Percentiles rank a stretch among this genome's conserved stretches.
Evolutionary conservation across 2,113 vertebrate species (phyloP).

Genomic region (Anoura caudifer): DNA sequence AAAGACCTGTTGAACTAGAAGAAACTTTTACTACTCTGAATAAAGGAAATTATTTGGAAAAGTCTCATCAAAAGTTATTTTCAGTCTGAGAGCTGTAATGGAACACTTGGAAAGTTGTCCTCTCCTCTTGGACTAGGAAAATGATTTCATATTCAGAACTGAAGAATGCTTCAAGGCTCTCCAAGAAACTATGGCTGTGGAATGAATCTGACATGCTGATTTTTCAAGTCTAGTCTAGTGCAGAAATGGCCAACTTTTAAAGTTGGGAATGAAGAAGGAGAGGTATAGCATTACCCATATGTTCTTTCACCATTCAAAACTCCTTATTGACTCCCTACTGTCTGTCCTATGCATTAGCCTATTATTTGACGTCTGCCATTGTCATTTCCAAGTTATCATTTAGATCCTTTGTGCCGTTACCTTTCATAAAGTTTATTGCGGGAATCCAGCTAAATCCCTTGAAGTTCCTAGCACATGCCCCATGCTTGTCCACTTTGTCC

Average conservation of each 20-base stretch:
- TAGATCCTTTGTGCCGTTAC: background rate
- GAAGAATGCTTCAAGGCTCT: conserved; percentile 52
- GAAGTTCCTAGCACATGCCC: background rate
- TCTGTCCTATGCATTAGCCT: background rate
- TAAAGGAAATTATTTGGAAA: conserved; percentile 65
- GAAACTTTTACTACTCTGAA: conserved; percentile 61
- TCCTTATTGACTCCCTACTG: background rate
- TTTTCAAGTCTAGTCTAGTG: conserved; percentile 32
- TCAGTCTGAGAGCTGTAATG: conserved; percentile 58
- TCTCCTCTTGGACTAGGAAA: conserved; percentile 12
- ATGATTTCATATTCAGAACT: conserved; percentile 56
- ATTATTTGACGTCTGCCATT: background rate
- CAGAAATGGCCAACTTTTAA: conserved; percentile 38
- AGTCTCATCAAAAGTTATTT: conserved; percentile 64
- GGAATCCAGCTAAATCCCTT: background rate
- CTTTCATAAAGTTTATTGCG: background rate
- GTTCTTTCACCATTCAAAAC: background rate
- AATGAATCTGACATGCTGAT: conserved; percentile 39
- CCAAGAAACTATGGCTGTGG: conserved; percentile 49
- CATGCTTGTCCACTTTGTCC: background rate
- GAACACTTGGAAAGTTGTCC: conserved; percentile 58
- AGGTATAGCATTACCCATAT: background rate
- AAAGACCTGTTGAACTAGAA: conserved; percentile 37
- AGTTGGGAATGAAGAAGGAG: background rate
- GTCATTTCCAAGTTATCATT: background rate